Evolutionary conservation across 53 echinoderm and acorn worm species (phyloP).

Genomic region (Mesocentrotus franciscanus): DNA sequence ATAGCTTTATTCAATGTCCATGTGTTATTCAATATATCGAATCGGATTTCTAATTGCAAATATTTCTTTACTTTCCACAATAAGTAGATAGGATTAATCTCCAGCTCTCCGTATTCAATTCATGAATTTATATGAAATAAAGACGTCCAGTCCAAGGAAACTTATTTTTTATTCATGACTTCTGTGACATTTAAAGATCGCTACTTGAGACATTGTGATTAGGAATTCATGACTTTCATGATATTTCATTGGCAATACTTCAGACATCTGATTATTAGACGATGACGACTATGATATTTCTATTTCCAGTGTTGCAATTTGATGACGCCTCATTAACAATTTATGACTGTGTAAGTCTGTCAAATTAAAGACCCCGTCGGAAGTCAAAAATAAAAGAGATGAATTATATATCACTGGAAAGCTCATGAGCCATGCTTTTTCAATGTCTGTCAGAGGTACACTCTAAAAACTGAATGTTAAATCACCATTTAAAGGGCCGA

Average conservation of each 20-base stretch:
- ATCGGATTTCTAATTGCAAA: no score
- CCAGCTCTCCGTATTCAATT: not conserved
- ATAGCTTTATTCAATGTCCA: not conserved
- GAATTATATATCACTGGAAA: no score
- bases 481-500: no score
- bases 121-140: not conserved
- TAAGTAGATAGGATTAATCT: not conserved
- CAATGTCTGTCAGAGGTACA: no score
- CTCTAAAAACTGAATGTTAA: no score
- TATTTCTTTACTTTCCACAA: no score
- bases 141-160: not conserved
- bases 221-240: constrained; percentile 5
- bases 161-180: not conserved
- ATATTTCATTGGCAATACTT: not conserved
- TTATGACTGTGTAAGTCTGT: not conserved
- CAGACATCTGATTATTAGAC: not conserved
- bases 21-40: no score
- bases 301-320: not conserved
- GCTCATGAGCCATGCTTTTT: no score
- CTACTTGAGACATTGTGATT: not conserved
- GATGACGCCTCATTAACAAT: not conserved
- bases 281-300: not conserved
- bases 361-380: not conserved
- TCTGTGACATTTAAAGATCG: not conserved
- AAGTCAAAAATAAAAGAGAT: no score